Evolutionary conservation across 1,140 invertebrate species (phyloP).

Genomic region (Portunus trituberculatus): DNA sequence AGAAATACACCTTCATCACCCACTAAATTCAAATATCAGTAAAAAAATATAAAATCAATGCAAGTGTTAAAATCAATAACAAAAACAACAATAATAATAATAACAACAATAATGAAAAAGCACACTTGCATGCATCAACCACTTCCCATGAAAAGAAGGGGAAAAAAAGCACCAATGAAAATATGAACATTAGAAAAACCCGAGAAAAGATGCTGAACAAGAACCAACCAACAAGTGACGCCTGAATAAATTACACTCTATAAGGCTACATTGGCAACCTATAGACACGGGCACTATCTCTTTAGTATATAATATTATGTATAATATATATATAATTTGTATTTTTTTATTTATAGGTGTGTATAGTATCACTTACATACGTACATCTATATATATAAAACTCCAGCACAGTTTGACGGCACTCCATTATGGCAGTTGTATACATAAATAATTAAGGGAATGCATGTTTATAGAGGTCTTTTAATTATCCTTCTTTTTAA

Average conservation of each 20-base stretch:
- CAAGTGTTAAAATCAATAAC: background rate
- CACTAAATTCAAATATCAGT: too few relatives aligned
- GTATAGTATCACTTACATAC: background rate
- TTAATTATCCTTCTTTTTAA: too few relatives aligned
- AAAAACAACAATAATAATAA: background rate
- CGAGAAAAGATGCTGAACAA: background rate
- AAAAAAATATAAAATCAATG: background rate
- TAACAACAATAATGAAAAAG: background rate
- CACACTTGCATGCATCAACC: background rate
- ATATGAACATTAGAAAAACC: background rate
- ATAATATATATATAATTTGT: background rate
- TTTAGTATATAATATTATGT: slow-evolving; percentile 6
- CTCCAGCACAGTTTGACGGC: too few relatives aligned
- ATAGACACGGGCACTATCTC: background rate
- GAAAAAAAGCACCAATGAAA: background rate
- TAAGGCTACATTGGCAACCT: background rate
- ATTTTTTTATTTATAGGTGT: background rate
- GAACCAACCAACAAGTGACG: background rate
- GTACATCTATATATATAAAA: background rate
- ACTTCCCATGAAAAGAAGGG: background rate
- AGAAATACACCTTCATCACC: too few relatives aligned
- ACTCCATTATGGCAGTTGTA: too few relatives aligned
- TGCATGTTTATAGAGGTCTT: too few relatives aligned
- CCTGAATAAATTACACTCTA: background rate
- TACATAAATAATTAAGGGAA: too few relatives aligned